Conservation (phyloP, 1,140 invertebrate genomes). For the Drosophila hydei region DNA sequence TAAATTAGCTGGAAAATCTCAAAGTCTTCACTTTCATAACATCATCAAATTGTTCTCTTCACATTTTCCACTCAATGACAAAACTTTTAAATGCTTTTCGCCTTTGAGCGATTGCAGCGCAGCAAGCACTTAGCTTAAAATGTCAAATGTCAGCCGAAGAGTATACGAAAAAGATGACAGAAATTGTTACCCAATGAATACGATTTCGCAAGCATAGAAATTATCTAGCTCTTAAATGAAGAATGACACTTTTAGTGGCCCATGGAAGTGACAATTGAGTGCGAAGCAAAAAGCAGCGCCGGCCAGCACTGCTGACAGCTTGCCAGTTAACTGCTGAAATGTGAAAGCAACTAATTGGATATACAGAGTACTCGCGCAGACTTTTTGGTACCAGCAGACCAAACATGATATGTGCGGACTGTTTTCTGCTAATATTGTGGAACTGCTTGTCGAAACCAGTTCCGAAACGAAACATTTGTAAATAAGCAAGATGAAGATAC, state of each 20-base stretch:
- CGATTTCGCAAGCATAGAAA: conserved; percentile 56
- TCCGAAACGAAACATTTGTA: neutral
- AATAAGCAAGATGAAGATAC: neutral
- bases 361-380: conserved; percentile 15
- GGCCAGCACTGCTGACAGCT: conserved; percentile 61
- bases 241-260: conserved; percentile 71
- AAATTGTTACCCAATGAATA: conserved; percentile 24
- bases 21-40: conserved; percentile 52
- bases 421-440: conserved; percentile 4
- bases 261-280: conserved; percentile 47
- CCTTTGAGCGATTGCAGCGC: conserved; percentile 71
- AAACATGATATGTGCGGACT: conserved; percentile 15
- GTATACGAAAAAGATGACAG: conserved; percentile 14
- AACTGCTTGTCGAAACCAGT: conserved; percentile 18
- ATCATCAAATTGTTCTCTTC: conserved; percentile 41
- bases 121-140: conserved; percentile 64
- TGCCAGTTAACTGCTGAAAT: conserved; percentile 58
- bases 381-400: conserved; percentile 22
- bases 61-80: conserved; percentile 52
- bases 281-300: neutral
- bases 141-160: conserved; percentile 67
- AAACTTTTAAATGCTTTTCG: conserved; percentile 69
- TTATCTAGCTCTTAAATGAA: conserved; percentile 68
- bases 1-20: conserved; percentile 66
- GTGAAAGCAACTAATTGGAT: conserved; percentile 62